These are phyloP conservation scores for Triplophysa rosa DNA, from an alignment of 2,113 vertebrate species.

Conservation along the genomic window DNA sequence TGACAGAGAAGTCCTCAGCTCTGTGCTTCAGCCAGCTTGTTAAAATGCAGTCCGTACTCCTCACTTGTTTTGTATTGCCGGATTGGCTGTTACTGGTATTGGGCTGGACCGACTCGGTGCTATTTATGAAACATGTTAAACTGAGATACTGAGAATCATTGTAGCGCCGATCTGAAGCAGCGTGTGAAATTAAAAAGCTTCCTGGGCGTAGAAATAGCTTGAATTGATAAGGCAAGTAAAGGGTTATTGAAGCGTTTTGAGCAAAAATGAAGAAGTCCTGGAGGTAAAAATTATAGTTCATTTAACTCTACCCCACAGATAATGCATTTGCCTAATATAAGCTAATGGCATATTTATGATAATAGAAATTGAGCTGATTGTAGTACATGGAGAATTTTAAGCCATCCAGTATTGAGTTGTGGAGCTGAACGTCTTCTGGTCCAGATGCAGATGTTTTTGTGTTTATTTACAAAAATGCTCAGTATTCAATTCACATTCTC, in stretches of 20 bases:
- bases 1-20: conserved; percentile 17
- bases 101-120: conserved; percentile 43
- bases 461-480: conserved; percentile 54
- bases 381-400: background rate
- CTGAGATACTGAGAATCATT: conserved; percentile 64
- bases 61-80: conserved; percentile 17
- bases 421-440: background rate
- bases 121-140: conserved; percentile 58
- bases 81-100: conserved; percentile 40
- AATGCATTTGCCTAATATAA: conserved; percentile 28
- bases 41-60: conserved; percentile 12
- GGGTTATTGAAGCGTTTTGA: conserved; percentile 58
- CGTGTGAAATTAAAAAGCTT: conserved; percentile 73
- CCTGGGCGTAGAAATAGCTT: conserved; percentile 66
- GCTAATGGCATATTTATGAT: conserved; percentile 33
- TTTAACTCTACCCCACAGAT: conserved; percentile 13
- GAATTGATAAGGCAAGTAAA: conserved; percentile 61
- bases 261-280: conserved; percentile 6
- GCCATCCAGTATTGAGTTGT: background rate
- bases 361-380: conserved; percentile 20
- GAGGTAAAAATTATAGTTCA: conserved; percentile 10
- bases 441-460: conserved; percentile 35
- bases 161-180: conserved; percentile 69
- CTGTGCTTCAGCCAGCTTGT: conserved; percentile 16
- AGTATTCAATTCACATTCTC: conserved; percentile 64